phyloP scores from a whole-genome alignment of 2,113 vertebrate species.

The Gallinago paraguaiae region DNA sequence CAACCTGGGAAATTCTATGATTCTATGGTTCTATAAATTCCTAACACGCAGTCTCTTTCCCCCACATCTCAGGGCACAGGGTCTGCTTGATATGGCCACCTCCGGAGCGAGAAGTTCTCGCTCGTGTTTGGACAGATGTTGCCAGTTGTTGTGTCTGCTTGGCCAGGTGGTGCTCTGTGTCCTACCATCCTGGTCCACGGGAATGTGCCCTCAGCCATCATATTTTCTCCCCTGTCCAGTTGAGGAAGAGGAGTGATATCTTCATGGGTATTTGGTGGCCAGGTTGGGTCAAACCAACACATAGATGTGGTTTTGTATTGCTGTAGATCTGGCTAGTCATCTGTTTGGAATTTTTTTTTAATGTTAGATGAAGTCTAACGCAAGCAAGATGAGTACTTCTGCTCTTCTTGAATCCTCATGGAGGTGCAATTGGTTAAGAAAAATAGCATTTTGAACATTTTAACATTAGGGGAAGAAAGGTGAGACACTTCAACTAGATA shows the following conservation, averaged over 20 bases:
- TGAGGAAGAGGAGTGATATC: no score
- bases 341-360: neutral
- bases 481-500: neutral
- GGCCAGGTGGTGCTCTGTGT: neutral
- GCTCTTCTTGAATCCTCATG: neutral
- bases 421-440: neutral
- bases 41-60: neutral
- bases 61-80: fast-evolving
- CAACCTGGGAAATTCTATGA: no score
- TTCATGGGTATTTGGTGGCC: neutral
- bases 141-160: neutral
- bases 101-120: neutral
- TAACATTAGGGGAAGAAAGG: neutral
- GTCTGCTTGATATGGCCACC: neutral
- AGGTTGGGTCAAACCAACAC: neutral
- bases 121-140: neutral
- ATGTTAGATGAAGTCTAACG: neutral
- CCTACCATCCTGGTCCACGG: fast-evolving
- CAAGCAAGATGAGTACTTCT: neutral
- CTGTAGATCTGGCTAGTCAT: neutral
- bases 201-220: fast-evolving
- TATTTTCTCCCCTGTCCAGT: neutral
- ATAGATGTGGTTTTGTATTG: neutral
- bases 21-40: neutral
- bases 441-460: neutral